Evolutionary conservation across 2,888 invertebrate genomes (phyloP).

Genomic region (Folsomia candida): DNA sequence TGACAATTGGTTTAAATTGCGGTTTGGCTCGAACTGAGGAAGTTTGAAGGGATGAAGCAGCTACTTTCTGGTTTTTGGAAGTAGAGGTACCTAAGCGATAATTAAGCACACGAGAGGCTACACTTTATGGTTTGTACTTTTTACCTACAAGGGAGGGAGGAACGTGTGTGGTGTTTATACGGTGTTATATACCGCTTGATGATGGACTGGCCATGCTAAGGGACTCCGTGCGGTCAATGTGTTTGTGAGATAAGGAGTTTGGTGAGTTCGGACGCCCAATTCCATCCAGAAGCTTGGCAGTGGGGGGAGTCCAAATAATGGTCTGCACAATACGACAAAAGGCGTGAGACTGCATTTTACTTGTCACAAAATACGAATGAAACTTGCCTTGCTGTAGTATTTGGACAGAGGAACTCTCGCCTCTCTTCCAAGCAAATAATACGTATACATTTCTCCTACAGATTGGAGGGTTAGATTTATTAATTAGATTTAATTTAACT

Average conservation of each 20-base stretch:
- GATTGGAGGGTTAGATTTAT: too few species aligned
- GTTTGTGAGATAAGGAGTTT: neutral
- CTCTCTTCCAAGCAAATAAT: slow-evolving; percentile 76
- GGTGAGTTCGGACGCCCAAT: neutral
- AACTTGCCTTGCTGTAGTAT: neutral
- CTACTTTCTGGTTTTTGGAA: neutral
- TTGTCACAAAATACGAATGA: too few species aligned
- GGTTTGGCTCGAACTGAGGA: too few species aligned
- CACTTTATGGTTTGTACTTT: neutral
- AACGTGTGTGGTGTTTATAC: too few species aligned
- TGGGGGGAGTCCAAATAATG: slow-evolving; percentile 6
- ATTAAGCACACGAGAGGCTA: neutral
- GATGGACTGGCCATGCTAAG: neutral
- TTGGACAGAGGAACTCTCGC: slow-evolving; percentile 59
- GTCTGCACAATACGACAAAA: too few species aligned
- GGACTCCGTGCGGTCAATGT: neutral
- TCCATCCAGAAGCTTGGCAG: neutral
- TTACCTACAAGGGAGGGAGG: neutral
- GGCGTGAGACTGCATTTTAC: too few species aligned
- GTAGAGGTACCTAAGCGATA: neutral
- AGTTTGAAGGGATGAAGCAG: neutral
- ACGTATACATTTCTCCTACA: slow-evolving; percentile 74
- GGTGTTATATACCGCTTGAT: neutral
- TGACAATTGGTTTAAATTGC: too few species aligned
- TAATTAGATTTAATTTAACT: too few species aligned